Evolutionary conservation across 2,113 vertebrate genomes (phyloP).

Genomic region (Azemiops feae): DNA sequence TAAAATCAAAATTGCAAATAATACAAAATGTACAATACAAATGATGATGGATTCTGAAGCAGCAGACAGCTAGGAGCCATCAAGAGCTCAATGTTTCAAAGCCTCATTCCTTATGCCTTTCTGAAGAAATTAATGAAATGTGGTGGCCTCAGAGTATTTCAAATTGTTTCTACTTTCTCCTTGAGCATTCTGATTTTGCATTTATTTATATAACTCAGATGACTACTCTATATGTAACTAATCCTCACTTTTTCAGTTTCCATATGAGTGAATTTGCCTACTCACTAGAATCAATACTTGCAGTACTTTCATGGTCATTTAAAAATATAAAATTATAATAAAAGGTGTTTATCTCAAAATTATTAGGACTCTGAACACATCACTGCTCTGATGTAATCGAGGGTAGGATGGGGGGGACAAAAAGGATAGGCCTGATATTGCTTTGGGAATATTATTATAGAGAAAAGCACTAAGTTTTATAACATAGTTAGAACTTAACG

Average conservation of each 20-base stretch:
- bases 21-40: neutral
- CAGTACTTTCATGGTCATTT: neutral
- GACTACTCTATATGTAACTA: neutral
- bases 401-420: neutral
- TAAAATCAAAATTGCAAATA: neutral
- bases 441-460: neutral
- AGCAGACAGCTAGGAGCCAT: slow-evolving; percentile 2
- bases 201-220: slow-evolving; percentile 5
- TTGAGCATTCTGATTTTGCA: neutral
- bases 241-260: neutral
- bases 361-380: neutral
- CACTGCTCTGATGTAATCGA: neutral
- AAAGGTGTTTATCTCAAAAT: neutral
- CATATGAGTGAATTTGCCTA: neutral
- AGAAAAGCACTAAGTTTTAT: too few species aligned
- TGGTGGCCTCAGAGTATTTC: neutral
- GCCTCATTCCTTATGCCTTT: neutral
- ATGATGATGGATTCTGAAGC: slow-evolving; percentile 20
- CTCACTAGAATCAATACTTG: neutral
- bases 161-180: neutral
- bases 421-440: neutral
- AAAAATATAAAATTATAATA: neutral
- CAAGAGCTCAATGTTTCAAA: slow-evolving; percentile 9
- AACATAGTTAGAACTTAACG: neutral
- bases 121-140: neutral